Percentiles rank a stretch among this genome's conserved stretches.
Conservation (phyloP, 1,140 invertebrate species). For the Homalodisca vitripennis region DNA sequence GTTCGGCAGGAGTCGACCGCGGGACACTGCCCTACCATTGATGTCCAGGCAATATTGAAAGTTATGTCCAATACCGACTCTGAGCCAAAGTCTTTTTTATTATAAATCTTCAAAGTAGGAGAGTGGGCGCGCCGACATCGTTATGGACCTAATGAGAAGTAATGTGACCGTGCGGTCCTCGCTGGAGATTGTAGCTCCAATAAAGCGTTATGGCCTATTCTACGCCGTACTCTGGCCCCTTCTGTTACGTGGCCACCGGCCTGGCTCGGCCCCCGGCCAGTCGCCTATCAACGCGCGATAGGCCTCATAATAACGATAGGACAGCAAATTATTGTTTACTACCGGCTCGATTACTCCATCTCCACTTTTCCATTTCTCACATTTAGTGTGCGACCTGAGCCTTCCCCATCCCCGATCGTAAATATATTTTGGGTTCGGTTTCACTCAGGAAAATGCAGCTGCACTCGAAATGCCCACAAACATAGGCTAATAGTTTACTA, state of each 20-base stretch:
- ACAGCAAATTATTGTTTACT: slow-evolving; percentile 22
- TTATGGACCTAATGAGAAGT: slow-evolving; percentile 33
- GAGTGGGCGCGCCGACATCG: slow-evolving; percentile 16
- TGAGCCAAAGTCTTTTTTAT: slow-evolving; percentile 36
- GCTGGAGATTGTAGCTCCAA: slow-evolving; percentile 19
- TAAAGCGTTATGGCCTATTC: slow-evolving; percentile 26
- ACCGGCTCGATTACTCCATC: slow-evolving; percentile 6
- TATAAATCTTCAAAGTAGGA: slow-evolving; percentile 36
- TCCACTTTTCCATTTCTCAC: background rate
- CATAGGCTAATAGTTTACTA: too few relatives aligned
- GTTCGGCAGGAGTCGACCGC: too few relatives aligned
- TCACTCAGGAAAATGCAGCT: too few relatives aligned
- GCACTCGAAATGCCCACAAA: too few relatives aligned
- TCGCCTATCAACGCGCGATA: background rate
- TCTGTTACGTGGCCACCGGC: background rate
- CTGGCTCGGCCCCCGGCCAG: background rate
- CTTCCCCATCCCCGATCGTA: background rate
- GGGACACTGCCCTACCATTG: slow-evolving; percentile 13
- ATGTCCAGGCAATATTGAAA: slow-evolving; percentile 38
- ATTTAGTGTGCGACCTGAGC: background rate
- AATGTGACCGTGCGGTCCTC: slow-evolving; percentile 16
- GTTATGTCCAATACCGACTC: slow-evolving; percentile 35
- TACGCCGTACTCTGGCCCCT: slow-evolving; percentile 14
- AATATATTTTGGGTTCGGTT: background rate
- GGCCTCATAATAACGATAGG: background rate